Base-by-base conservation (phyloP, 2,113 vertebrate genomes). In the Sylvietta virens region DNA sequence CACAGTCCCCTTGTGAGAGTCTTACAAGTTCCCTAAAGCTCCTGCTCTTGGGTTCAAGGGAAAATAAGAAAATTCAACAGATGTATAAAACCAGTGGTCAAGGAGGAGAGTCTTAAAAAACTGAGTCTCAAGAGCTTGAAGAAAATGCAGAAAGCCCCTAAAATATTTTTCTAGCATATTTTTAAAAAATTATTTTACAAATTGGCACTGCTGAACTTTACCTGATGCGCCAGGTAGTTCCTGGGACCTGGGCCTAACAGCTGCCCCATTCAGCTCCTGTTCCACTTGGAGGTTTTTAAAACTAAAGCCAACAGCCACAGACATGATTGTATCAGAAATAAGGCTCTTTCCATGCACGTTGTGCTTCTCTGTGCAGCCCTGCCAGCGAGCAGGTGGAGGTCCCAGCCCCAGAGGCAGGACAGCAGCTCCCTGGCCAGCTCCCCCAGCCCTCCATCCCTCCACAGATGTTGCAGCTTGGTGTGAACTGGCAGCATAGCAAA, bases 401-500 rank as follows among this genome's bases (percentile, higher is more conserved):
- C 33, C 31, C 86, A 73, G 85, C 86, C 84, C 62, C 92, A 96
- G 86, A 53, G 64, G 90, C 92, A 66, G 94, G 71, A 57, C 50
- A 1, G 91, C 60, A 22, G 9, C 71, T 42, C 84, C 14, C 92
- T 57, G 84, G 73, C 64, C 87, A 27, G 69, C 86, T 91, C 74
- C 28, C 94, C 95, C 65, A 30, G 11, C 82, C 65, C 45, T 65
- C 97, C 71, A 27, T 47, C 79, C 82, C 14, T 13, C 97, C 98
- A 96, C 98, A 98, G 94, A 73, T 94, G 96, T 96, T 89, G 89
- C 88, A 70, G 90, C 95, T 97, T 96, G 76, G 84, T 97, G 97
- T 85, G 96, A 98, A 96, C 97, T 88, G 97, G 97, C 97, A 91
- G 98, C 97, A 92, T 77, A 97, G 98, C 98, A 97, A 98, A 98